Evolutionary conservation across 2,113 vertebrate genomes (phyloP).

Genomic region (Otis tarda): DNA sequence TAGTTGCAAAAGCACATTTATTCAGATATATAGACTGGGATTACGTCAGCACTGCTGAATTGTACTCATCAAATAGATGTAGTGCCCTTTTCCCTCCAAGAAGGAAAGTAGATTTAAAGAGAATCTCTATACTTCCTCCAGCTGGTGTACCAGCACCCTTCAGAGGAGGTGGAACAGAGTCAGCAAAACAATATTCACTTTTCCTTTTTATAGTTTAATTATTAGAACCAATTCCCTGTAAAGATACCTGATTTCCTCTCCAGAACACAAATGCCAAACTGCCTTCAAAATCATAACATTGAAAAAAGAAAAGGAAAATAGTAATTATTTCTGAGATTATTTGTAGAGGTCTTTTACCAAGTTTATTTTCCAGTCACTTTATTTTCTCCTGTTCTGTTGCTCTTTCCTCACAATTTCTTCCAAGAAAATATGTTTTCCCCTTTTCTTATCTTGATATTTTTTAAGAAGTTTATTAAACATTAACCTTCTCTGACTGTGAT

Average conservation of each 20-base stretch:
- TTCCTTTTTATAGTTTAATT: not conserved
- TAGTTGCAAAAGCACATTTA: not conserved
- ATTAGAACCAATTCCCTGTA: not conserved
- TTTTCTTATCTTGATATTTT: not conserved
- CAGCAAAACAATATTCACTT: not conserved
- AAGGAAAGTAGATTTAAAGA: not conserved
- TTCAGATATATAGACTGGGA: not conserved
- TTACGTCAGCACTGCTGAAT: not conserved
- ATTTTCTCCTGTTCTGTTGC: not conserved
- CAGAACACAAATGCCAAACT: not conserved
- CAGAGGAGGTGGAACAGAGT: not conserved
- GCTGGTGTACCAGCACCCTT: not conserved
- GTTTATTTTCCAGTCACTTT: not conserved
- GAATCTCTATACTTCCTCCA: not conserved
- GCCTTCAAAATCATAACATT: not conserved
- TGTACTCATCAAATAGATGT: not conserved
- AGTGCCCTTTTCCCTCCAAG: not conserved
- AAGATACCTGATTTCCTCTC: not conserved
- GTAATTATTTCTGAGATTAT: not conserved
- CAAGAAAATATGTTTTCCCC: not conserved
- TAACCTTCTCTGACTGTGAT: not conserved
- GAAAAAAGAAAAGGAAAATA: accelerated
- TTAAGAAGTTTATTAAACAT: not conserved
- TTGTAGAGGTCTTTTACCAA: not conserved
- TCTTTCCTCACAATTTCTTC: not conserved